Evolutionary conservation across 2,797 vertebrate genomes (phyloP).

Genomic region (Enteromius viviparus): DNA sequence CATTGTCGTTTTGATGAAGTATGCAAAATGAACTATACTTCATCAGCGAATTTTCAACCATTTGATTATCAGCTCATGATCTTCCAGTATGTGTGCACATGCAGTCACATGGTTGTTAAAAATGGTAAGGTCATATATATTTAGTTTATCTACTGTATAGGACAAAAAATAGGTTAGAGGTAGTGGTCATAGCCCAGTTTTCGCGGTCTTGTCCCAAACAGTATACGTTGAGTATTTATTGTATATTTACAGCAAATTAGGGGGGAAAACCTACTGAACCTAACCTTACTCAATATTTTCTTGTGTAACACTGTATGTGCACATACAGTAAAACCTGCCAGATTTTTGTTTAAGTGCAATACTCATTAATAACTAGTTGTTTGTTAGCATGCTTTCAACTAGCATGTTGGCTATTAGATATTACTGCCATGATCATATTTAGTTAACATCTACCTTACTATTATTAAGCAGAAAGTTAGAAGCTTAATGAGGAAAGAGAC

Average conservation of each 20-base stretch:
- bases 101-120: conserved; percentile 22
- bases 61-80: conserved; percentile 37
- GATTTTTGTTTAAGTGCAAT: not conserved
- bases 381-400: not conserved
- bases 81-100: conserved; percentile 50
- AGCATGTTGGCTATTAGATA: not conserved
- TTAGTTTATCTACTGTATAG: conserved; percentile 33
- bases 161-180: conserved; percentile 70
- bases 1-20: not conserved
- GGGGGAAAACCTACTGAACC: not conserved
- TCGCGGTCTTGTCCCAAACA: not conserved
- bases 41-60: conserved; percentile 8
- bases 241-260: not conserved
- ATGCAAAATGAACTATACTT: not conserved
- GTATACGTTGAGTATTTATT: not conserved
- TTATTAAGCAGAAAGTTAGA: not conserved
- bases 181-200: not conserved
- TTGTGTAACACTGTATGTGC: not conserved
- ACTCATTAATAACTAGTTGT: not conserved
- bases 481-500: not conserved
- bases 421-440: not conserved
- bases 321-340: not conserved
- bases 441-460: not conserved
- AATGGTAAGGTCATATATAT: conserved; percentile 49
- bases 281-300: not conserved